phyloP scores from a whole-genome alignment of 2,113 vertebrate species.

The Bothrops jararaca region DNA sequence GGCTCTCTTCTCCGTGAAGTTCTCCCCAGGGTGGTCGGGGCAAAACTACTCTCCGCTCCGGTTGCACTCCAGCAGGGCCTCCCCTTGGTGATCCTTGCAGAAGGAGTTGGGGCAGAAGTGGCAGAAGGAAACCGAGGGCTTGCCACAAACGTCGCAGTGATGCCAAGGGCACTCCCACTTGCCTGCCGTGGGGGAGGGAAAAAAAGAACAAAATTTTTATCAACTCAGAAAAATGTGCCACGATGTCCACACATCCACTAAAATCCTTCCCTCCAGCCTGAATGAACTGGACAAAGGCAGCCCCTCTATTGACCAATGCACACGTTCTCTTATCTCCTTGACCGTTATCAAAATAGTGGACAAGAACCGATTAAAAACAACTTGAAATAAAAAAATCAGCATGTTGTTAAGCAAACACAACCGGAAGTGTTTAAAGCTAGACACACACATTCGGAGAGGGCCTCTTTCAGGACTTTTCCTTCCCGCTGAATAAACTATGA shows the following conservation, averaged over 20 bases:
- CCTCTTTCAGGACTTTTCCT: not conserved
- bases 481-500: not conserved
- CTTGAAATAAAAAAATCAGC: not conserved
- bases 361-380: not conserved
- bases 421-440: not conserved
- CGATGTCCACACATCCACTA: not conserved
- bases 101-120: conserved; percentile 97
- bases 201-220: not conserved
- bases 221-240: not conserved
- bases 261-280: not conserved
- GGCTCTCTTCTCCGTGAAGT: conserved; percentile 58
- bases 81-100: conserved; percentile 90
- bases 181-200: conserved; percentile 66
- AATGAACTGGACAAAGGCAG: not conserved
- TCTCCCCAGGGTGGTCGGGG: conserved; percentile 83
- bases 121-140: conserved; percentile 88
- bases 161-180: conserved; percentile 99
- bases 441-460: not conserved
- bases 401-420: not conserved
- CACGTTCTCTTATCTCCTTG: not conserved
- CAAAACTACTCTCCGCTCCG: conserved; percentile 82
- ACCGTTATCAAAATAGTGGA: not conserved
- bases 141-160: conserved; percentile 96
- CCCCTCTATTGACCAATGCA: rapidly evolving
- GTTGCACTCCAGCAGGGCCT: conserved; percentile 72